phyloP scores from a whole-genome alignment of 2,797 vertebrate species.

The Labroides dimidiatus region DNA sequence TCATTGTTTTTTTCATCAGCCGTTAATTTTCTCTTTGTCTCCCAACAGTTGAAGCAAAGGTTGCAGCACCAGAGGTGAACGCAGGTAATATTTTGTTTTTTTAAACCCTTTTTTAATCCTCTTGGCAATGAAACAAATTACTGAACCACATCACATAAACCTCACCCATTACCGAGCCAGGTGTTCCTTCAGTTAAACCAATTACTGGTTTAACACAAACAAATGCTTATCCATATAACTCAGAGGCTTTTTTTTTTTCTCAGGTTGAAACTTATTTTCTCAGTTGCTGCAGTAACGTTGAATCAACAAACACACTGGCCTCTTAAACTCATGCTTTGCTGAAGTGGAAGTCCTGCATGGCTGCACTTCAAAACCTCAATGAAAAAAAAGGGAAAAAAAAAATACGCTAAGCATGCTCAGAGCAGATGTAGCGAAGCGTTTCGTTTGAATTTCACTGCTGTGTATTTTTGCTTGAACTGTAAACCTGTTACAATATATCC shows the following conservation, averaged over 20 bases:
- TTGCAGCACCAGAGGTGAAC: fast-evolving
- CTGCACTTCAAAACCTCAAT: not conserved
- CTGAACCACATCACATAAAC: not conserved
- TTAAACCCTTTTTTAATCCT: not conserved
- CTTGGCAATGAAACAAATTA: not conserved
- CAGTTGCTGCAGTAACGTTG: not conserved
- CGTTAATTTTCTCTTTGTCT: constrained; percentile 24
- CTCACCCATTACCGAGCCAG: not conserved
- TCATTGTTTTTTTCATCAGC: not conserved
- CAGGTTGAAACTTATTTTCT: constrained; percentile 11
- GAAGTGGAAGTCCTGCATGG: not conserved
- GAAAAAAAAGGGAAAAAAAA: too few relatives aligned
- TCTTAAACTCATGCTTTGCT: not conserved
- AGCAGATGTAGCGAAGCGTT: not conserved
- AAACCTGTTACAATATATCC: constrained; percentile 5
- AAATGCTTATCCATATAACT: constrained; percentile 5
- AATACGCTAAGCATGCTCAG: not conserved
- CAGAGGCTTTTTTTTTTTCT: constrained; percentile 10
- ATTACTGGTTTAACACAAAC: constrained; percentile 2
- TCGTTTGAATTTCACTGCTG: not conserved
- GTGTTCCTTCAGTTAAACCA: constrained; percentile 13
- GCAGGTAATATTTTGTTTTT: constrained; percentile 12
- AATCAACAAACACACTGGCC: not conserved
- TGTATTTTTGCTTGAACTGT: not conserved
- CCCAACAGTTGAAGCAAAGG: not conserved